Percentiles rank a stretch among this genome's conserved stretches.
Conservation (phyloP, 2,113 vertebrate genomes). For the Lontra canadensis region DNA sequence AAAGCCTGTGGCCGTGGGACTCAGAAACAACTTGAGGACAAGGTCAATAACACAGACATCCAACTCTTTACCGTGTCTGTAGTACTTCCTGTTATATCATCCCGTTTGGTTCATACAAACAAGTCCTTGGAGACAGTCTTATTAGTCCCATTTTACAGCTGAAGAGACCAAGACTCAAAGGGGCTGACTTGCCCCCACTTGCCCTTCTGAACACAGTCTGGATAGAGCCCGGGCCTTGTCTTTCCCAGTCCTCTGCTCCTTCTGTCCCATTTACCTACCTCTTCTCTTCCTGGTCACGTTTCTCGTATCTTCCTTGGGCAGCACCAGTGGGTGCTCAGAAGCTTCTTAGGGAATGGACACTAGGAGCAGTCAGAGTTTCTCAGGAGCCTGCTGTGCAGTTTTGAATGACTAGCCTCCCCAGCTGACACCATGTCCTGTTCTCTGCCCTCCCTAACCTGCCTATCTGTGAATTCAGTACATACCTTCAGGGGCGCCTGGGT, state of each 20-base stretch:
- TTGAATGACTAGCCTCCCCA: not conserved
- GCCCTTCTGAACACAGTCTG: not conserved
- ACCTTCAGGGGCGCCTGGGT: no score
- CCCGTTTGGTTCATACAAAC: not conserved
- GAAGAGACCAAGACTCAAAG: not conserved
- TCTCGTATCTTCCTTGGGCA: not conserved
- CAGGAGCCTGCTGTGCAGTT: not conserved
- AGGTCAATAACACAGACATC: not conserved
- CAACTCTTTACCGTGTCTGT: not conserved
- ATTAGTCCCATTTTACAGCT: not conserved
- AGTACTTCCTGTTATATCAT: not conserved
- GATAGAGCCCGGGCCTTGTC: not conserved
- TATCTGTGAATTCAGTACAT: not conserved
- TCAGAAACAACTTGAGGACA: not conserved
- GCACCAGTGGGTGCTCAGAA: not conserved
- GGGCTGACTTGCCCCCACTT: not conserved
- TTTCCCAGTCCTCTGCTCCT: not conserved
- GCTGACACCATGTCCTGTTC: not conserved
- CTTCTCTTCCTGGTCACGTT: not conserved
- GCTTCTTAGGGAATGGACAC: not conserved
- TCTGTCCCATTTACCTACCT: not conserved
- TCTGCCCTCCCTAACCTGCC: not conserved
- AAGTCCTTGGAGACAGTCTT: not conserved
- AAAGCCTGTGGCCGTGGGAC: not conserved
- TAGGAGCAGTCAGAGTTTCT: not conserved